phyloP scores from a whole-genome alignment of 1,140 invertebrate genomes.

The Aphelenchoides besseyi region DNA sequence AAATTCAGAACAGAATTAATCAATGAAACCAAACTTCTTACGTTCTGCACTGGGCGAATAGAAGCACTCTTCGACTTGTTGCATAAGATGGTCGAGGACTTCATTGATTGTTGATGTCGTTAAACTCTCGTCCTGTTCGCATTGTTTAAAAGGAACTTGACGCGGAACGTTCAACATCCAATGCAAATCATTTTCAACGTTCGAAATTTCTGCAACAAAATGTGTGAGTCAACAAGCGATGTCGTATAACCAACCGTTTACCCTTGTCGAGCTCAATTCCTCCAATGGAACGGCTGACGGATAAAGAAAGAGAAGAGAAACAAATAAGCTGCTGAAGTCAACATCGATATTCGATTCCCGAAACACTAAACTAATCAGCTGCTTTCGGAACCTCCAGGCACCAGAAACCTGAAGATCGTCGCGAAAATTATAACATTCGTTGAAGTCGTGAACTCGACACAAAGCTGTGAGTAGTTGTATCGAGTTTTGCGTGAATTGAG shows the following conservation, averaged over 20 bases:
- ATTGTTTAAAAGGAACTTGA: too few relatives aligned
- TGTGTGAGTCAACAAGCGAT: too few relatives aligned
- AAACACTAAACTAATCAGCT: background rate
- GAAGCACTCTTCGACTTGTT: background rate
- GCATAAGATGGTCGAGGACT: background rate
- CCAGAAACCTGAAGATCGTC: background rate
- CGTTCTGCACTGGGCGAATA: too few relatives aligned
- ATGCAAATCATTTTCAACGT: background rate
- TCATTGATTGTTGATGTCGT: background rate
- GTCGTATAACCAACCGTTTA: too few relatives aligned
- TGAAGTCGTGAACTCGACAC: background rate
- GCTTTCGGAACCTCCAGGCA: background rate
- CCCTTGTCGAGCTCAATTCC: too few relatives aligned
- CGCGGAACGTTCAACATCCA: background rate
- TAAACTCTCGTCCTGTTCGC: background rate
- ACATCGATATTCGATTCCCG: background rate
- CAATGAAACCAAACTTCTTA: too few relatives aligned
- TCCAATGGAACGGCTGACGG: background rate
- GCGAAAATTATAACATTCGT: background rate
- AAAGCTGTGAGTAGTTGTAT: background rate
- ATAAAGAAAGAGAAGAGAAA: background rate
- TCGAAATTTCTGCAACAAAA: background rate
- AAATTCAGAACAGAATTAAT: slow-evolving; percentile 1
- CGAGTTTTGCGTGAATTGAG: background rate
- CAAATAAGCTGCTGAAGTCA: background rate